These are phyloP conservation scores for Cherax destructor DNA, from an alignment of 1,140 invertebrate species.

Conservation along the genomic window DNA sequence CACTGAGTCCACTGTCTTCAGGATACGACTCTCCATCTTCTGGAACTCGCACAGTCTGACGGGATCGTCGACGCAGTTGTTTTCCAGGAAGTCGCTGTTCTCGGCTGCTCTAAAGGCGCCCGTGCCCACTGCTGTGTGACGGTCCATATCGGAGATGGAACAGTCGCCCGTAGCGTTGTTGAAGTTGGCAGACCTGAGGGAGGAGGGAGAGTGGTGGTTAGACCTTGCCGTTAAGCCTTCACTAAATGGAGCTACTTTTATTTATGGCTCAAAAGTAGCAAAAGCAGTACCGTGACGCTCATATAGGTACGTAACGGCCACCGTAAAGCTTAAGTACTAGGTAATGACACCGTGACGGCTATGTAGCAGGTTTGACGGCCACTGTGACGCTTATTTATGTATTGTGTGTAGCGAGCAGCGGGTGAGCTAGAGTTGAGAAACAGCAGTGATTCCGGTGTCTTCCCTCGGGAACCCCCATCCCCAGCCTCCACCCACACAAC, in stretches of 20 bases:
- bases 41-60: slow-evolving; percentile 78
- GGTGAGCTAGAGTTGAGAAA: too few species aligned
- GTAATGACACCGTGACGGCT: too few species aligned
- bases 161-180: slow-evolving; percentile 76
- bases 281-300: too few species aligned
- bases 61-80: slow-evolving; percentile 78
- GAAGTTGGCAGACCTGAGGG: slow-evolving; percentile 76
- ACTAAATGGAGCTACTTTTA: not conserved
- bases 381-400: too few species aligned
- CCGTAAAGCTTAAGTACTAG: too few species aligned
- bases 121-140: slow-evolving; percentile 75
- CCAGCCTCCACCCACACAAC: too few species aligned
- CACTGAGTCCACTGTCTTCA: slow-evolving; percentile 79
- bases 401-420: too few species aligned
- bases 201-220: not conserved
- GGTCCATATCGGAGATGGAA: slow-evolving; percentile 77
- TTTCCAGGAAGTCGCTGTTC: slow-evolving; percentile 74
- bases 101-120: slow-evolving; percentile 70
- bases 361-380: too few species aligned
- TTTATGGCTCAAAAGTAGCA: too few species aligned
- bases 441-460: too few species aligned
- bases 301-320: too few species aligned
- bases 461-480: too few species aligned
- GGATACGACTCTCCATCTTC: slow-evolving; percentile 75
- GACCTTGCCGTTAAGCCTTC: not conserved